These are phyloP conservation scores for Thyatira batis DNA, from an alignment of 2,888 invertebrate species.

Conservation along the genomic window DNA sequence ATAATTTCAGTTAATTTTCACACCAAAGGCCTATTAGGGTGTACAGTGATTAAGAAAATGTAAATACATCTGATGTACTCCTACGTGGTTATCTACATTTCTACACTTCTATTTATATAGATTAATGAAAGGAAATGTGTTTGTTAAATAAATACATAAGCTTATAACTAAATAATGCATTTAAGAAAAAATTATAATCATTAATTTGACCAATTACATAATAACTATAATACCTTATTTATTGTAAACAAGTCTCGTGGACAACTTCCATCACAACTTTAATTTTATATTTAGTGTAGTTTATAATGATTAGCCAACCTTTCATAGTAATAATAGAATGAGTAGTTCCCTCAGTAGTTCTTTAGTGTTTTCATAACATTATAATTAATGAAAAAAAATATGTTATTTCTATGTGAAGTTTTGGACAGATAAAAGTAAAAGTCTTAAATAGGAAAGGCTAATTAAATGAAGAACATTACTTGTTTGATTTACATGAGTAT, in stretches of 20 bases:
- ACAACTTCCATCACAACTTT: conserved; percentile 18
- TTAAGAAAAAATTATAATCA: conserved; percentile 36
- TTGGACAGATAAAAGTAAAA: background rate
- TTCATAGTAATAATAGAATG: too few relatives aligned
- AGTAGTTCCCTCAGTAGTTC: too few relatives aligned
- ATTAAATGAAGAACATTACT: background rate
- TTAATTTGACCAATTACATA: conserved; percentile 50
- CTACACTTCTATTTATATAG: conserved; percentile 64
- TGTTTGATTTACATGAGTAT: background rate
- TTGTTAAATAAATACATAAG: conserved; percentile 51
- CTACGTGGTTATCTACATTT: conserved; percentile 78
- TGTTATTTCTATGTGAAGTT: background rate
- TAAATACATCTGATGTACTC: conserved; percentile 3
- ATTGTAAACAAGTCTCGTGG: conserved; percentile 27
- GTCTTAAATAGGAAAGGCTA: background rate
- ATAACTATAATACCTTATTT: conserved; percentile 44
- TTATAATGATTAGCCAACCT: conserved; percentile 4
- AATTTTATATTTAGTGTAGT: conserved; percentile 16
- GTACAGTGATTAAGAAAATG: background rate
- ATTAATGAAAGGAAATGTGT: conserved; percentile 42
- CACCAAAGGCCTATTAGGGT: background rate
- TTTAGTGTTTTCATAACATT: too few relatives aligned
- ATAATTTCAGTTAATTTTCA: background rate
- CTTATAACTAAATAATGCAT: conserved; percentile 69
- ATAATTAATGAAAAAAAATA: conserved; percentile 8